Percentiles rank a stretch among this genome's conserved stretches.
These are phyloP conservation scores for Valencia hispanica DNA, from an alignment of 2,797 vertebrate species.

Conservation along the genomic window DNA sequence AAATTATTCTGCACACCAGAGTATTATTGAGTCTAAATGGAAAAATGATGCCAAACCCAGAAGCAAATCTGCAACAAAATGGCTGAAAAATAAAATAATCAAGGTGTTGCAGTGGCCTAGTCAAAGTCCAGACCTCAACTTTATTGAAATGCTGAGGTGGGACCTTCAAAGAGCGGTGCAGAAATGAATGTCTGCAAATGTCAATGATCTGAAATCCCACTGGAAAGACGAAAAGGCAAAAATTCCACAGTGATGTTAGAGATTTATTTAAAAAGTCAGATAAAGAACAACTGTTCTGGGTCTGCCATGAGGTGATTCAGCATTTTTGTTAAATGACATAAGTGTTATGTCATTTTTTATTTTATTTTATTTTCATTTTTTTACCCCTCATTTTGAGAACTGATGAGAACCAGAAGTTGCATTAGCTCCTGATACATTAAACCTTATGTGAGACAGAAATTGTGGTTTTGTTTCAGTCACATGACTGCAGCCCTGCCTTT, in stretches of 20 bases:
- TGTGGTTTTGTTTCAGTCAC: slow-evolving; percentile 2
- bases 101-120: neutral
- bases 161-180: neutral
- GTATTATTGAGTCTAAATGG: neutral
- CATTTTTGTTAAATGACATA: neutral
- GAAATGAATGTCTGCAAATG: neutral
- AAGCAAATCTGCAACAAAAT: neutral
- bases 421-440: neutral
- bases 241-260: neutral
- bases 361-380: neutral
- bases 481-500: slow-evolving; percentile 13
- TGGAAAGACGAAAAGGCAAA: neutral
- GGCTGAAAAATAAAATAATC: neutral
- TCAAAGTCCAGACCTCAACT: neutral
- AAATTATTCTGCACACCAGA: neutral
- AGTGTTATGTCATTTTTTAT: neutral
- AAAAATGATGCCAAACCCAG: neutral
- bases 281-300: neutral
- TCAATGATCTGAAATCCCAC: neutral
- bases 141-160: neutral
- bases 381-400: neutral
- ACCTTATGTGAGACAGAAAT: neutral
- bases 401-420: neutral
- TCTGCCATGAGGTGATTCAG: neutral
- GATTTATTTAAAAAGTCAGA: neutral